Evolutionary conservation across 1,140 invertebrate species (phyloP), one percentile per base, ranked within the genome.

Genomic region (Nymphalis io): DNA sequence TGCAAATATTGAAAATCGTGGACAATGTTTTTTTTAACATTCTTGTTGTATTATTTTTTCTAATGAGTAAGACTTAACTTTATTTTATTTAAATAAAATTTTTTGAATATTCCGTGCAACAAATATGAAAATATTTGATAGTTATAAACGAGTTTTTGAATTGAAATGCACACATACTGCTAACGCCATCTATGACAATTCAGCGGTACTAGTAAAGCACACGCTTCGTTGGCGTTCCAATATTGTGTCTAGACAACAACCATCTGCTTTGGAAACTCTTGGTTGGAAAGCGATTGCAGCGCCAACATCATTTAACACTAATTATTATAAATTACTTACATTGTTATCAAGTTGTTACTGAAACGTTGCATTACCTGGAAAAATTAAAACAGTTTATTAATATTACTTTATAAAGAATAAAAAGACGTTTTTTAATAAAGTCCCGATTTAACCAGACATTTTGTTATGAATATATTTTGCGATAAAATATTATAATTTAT

Each of bases 141-240:
- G n/a, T n/a, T n/a, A n/a, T n/a, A 44, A 44, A 13, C 13, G 13
- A 44, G 4, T 8, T 44, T 44, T n/a, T 44, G 40, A 15, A 21
- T 21, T 23, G 20, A 1, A 21, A 21, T 10, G 11, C 39, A 51
- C 39, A 21, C 27, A 15, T 10, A 10, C n/a, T 18, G 10, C 33
- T 51, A 62, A 27, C 67, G 67, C 67, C 67, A 69, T 69, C 67
- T 69, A 44, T 57, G 60, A 18, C 12, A 42, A 46, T 62, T 38
- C 21, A 40, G 4, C 40, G 39, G 67, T 61, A 69, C 67, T 69
- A 38, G 33, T 40, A 44, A 18, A 69, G 59, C 51, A 62, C 40
- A 44, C 66, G 59, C n/a, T 21, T 57, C n/a, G 23, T 69, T 46
- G 60, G 60, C 67, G 51, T 57, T 33, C 44, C 40, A 57, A 33